These are phyloP conservation scores for Carposina sasakii DNA, from an alignment of 1,140 invertebrate species.

Conservation along the genomic window DNA sequence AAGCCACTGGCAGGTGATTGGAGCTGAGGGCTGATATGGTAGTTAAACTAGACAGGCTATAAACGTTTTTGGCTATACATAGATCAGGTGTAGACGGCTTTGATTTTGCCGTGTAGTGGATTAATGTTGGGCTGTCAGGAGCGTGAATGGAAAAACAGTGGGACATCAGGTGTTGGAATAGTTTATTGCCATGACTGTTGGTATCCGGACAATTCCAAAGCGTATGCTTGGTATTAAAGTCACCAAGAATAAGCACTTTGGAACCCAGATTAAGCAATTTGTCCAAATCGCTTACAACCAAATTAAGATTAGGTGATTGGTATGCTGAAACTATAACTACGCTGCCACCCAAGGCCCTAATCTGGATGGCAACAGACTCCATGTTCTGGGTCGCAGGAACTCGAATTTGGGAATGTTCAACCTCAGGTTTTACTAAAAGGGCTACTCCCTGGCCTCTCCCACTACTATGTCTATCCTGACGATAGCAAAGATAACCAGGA, in stretches of 20 bases:
- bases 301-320: neutral
- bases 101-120: no score
- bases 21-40: no score
- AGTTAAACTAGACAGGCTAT: no score
- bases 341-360: neutral
- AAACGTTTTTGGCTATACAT: no score
- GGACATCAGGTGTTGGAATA: no score
- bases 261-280: neutral
- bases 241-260: neutral
- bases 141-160: no score
- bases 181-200: neutral
- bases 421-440: neutral
- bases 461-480: neutral
- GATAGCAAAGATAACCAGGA: neutral
- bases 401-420: neutral
- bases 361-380: neutral
- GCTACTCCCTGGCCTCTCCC: neutral
- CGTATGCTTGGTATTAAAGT: neutral
- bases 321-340: neutral
- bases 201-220: constrained; percentile 4
- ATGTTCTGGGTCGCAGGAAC: neutral
- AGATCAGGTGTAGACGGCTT: no score
- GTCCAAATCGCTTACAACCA: neutral
- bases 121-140: no score
- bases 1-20: no score